Percentiles rank a stretch among this genome's conserved stretches.
Evolutionary conservation across 2,113 vertebrate genomes (phyloP).

Genomic region (Podarcis muralis): DNA sequence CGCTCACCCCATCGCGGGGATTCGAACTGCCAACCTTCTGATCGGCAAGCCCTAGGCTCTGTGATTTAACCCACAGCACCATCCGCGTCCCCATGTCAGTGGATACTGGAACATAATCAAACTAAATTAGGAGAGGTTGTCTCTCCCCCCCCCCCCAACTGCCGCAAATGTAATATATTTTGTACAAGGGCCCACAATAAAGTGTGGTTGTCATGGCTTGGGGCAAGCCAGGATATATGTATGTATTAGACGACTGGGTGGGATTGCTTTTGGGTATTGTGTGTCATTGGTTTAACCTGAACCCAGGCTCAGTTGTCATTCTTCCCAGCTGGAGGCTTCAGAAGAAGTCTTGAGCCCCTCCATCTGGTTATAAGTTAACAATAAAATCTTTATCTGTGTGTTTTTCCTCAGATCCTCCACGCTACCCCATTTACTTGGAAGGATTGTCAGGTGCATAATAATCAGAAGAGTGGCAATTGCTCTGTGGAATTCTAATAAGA

Average conservation of each 20-base stretch:
- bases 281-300: not conserved
- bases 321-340: not conserved
- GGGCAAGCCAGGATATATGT: not conserved
- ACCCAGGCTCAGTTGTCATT: not conserved
- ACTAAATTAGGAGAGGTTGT: no score
- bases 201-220: not conserved
- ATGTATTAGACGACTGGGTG: no score
- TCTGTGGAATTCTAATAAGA: not conserved
- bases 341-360: not conserved
- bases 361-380: not conserved
- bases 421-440: not conserved
- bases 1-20: no score
- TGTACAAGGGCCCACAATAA: no score
- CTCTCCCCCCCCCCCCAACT: no score
- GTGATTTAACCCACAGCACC: no score
- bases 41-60: no score
- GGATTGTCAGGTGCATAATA: not conserved
- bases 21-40: no score
- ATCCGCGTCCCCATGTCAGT: no score
- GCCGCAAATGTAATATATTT: no score
- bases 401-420: not conserved
- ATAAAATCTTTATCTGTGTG: not conserved
- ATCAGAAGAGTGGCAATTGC: not conserved
- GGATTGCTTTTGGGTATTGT: not conserved
- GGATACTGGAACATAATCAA: no score